These are phyloP conservation scores for Onychostruthus taczanowskii DNA, from an alignment of 2,113 vertebrate genomes.

Conservation along the genomic window DNA sequence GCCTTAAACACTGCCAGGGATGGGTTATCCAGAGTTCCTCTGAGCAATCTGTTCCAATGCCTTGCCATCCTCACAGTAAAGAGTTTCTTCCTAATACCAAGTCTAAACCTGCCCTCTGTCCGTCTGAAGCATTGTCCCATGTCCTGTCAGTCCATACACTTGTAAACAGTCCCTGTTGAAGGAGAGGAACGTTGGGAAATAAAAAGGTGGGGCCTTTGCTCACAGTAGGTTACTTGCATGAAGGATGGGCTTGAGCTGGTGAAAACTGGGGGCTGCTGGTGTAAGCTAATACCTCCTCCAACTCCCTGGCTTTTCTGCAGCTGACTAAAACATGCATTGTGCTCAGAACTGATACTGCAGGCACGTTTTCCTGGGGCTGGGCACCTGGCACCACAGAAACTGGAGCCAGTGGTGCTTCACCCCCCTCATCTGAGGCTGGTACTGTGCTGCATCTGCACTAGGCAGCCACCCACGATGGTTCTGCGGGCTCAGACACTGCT, in stretches of 20 bases:
- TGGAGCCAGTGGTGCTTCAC: background rate
- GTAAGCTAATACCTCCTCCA: background rate
- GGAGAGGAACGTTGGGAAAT: background rate
- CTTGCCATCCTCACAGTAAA: background rate
- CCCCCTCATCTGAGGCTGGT: background rate
- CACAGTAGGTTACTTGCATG: background rate
- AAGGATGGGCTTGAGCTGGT: background rate
- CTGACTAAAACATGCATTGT: background rate
- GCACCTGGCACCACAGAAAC: background rate
- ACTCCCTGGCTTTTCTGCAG: background rate
- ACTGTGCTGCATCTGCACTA: background rate
- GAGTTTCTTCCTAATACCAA: background rate
- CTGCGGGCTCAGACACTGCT: background rate
- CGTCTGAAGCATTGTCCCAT: rapidly evolving
- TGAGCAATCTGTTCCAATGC: background rate
- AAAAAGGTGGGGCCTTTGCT: background rate
- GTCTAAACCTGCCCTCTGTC: rapidly evolving
- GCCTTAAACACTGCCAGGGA: background rate
- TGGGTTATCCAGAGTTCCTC: background rate
- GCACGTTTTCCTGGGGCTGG: background rate
- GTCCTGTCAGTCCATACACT: background rate
- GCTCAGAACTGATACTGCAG: background rate
- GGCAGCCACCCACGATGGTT: background rate
- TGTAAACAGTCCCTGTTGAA: background rate
- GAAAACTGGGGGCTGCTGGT: background rate